phyloP scores from a whole-genome alignment of 2,113 vertebrate species.

The Pantherophis guttatus region DNA sequence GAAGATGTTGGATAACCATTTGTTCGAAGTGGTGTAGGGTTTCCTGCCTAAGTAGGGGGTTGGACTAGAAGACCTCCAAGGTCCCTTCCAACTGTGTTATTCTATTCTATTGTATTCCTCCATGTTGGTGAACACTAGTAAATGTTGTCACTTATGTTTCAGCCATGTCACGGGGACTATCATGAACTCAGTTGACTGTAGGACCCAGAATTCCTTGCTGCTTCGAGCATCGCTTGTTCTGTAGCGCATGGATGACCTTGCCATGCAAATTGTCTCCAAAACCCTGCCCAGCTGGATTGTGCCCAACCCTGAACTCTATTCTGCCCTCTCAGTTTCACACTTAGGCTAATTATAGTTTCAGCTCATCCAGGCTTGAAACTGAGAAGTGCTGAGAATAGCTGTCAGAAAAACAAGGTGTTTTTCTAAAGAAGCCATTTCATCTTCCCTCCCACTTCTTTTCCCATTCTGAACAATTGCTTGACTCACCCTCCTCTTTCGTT shows the following conservation, averaged over 20 bases:
- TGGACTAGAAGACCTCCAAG: too few relatives aligned
- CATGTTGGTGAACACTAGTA: neutral
- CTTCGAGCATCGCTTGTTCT: neutral
- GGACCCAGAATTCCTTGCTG: neutral
- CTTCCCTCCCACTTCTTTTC: neutral
- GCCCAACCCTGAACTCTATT: neutral
- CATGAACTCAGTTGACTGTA: neutral
- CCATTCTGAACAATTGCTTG: neutral
- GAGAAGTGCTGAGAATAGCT: neutral
- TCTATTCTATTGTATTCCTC: neutral
- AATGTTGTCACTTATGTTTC: neutral
- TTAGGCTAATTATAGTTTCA: neutral
- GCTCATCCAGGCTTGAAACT: neutral
- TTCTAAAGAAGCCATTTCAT: neutral
- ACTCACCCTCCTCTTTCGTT: too few relatives aligned
- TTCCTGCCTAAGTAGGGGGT: too few relatives aligned
- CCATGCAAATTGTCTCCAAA: neutral
- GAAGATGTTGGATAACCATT: too few relatives aligned
- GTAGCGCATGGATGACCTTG: neutral
- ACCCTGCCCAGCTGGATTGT: neutral
- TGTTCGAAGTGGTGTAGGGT: too few relatives aligned
- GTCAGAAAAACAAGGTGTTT: neutral
- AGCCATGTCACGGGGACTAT: neutral
- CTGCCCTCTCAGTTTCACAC: neutral
- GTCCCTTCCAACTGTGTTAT: too few relatives aligned